phyloP scores from a whole-genome alignment of 2,113 vertebrate genomes.

The Malurus cyaneus region DNA sequence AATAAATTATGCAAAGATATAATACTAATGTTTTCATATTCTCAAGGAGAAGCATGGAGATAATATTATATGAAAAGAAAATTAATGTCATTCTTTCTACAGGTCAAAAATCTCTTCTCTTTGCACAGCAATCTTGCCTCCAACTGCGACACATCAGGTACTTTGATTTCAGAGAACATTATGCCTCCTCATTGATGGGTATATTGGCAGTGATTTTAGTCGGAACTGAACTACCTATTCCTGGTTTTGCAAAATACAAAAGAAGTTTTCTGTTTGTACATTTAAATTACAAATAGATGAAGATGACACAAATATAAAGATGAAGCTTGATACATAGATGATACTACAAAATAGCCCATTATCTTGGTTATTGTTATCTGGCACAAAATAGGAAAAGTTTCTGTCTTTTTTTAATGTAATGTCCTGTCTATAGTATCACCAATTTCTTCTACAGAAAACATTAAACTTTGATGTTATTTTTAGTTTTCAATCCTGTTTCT shows the following conservation, averaged over 20 bases:
- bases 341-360: not conserved
- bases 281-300: not conserved
- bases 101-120: not conserved
- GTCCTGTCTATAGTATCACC: not conserved
- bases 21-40: not conserved
- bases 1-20: not conserved
- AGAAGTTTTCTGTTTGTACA: not conserved
- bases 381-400: not conserved
- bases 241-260: not conserved
- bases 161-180: not conserved
- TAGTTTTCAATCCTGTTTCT: constrained; percentile 13
- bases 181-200: not conserved
- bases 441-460: not conserved
- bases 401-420: not conserved
- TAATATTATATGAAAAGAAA: not conserved
- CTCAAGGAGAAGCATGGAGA: not conserved
- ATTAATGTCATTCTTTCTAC: not conserved
- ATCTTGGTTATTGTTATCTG: not conserved
- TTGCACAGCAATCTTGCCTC: not conserved
- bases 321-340: not conserved
- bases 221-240: not conserved
- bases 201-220: not conserved
- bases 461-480: not conserved
- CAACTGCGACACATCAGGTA: not conserved
- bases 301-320: not conserved